These are phyloP conservation scores for Helicoverpa assulta DNA, from an alignment of 2,888 invertebrate species.

Conservation along the genomic window DNA sequence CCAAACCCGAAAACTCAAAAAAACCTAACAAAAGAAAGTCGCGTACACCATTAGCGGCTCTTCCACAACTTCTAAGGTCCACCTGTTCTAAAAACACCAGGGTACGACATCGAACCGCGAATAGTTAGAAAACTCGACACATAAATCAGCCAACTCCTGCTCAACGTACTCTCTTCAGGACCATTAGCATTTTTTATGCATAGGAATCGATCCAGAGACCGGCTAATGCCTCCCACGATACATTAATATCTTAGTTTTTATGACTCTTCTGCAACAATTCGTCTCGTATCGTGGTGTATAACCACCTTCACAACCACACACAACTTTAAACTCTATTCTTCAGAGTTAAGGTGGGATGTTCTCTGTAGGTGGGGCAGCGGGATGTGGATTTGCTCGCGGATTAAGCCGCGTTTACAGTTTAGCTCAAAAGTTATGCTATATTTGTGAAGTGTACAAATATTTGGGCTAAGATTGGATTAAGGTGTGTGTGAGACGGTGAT, in stretches of 20 bases:
- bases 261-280: slow-evolving; percentile 89
- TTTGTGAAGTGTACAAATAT: slow-evolving; percentile 65
- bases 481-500: slow-evolving; percentile 40
- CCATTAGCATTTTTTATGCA: slow-evolving; percentile 91
- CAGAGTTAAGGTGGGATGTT: slow-evolving; percentile 39
- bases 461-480: slow-evolving; percentile 59
- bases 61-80: slow-evolving; percentile 58
- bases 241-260: slow-evolving; percentile 91
- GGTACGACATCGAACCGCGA: slow-evolving; percentile 76
- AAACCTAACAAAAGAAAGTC: slow-evolving; percentile 51
- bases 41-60: slow-evolving; percentile 53
- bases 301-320: slow-evolving; percentile 51
- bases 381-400: slow-evolving; percentile 59
- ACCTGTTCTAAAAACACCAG: slow-evolving; percentile 76
- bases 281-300: slow-evolving; percentile 73
- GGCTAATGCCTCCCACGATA: slow-evolving; percentile 90
- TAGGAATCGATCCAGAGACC: slow-evolving; percentile 88
- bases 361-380: slow-evolving; percentile 12
- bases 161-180: slow-evolving; percentile 81
- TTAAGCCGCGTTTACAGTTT: slow-evolving; percentile 70
- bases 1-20: slow-evolving; percentile 11
- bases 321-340: slow-evolving; percentile 23
- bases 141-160: slow-evolving; percentile 86
- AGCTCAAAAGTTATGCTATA: slow-evolving; percentile 64
- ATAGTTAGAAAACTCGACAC: slow-evolving; percentile 77